phyloP scores from a whole-genome alignment of 2,113 vertebrate species.

The Electrona antarctica region DNA sequence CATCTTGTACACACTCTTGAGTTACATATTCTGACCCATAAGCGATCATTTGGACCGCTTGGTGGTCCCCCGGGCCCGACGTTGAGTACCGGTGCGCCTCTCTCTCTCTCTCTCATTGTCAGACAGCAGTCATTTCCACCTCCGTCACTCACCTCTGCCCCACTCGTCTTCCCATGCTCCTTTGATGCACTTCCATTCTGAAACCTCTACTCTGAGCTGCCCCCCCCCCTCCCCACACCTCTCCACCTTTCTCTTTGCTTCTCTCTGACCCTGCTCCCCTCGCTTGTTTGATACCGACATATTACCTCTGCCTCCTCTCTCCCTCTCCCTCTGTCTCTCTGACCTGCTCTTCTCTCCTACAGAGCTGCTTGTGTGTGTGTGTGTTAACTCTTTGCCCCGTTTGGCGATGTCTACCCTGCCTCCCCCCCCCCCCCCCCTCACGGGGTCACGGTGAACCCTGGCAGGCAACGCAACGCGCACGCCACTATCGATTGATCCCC shows the following conservation, averaged over 20 bases:
- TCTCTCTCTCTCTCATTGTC: slow-evolving; percentile 35
- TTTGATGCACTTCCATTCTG: slow-evolving; percentile 44
- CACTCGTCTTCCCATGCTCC: slow-evolving; percentile 17
- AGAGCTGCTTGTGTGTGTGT: slow-evolving; percentile 27
- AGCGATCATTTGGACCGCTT: background rate
- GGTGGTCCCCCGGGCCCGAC: no score
- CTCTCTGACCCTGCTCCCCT: slow-evolving; percentile 34
- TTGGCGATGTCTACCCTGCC: slow-evolving; percentile 29
- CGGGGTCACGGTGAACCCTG: slow-evolving; percentile 69
- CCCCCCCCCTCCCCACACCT: slow-evolving; percentile 32
- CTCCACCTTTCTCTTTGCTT: slow-evolving; percentile 29
- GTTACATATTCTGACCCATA: no score
- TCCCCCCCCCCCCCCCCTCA: slow-evolving; percentile 36
- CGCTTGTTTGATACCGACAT: slow-evolving; percentile 44
- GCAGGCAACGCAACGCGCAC: slow-evolving; percentile 50
- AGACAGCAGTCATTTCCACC: slow-evolving; percentile 13
- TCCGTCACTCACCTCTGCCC: slow-evolving; percentile 38
- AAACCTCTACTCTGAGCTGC: slow-evolving; percentile 9
- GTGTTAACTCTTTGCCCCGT: slow-evolving; percentile 27
- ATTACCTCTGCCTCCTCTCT: slow-evolving; percentile 27
- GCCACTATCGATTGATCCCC: slow-evolving; percentile 65
- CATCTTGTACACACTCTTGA: no score
- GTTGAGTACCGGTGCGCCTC: background rate
- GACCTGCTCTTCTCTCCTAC: slow-evolving; percentile 47
- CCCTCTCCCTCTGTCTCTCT: no score